A percentile compares a stretch with the other conserved stretches of the same genome.
Conservation (phyloP, 2,113 vertebrate species). For the Bathybates hornii region DNA sequence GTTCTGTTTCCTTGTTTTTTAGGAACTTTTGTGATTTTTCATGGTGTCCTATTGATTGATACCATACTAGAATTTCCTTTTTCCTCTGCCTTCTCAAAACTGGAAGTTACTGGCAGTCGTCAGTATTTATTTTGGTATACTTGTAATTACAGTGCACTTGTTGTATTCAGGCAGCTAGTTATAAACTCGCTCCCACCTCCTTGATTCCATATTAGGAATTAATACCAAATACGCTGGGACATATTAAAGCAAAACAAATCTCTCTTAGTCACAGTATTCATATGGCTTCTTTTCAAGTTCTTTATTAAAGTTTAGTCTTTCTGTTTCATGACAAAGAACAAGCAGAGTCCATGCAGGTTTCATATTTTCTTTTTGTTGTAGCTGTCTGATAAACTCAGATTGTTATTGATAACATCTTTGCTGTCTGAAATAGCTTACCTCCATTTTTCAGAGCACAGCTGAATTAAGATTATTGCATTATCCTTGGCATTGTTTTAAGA, state of each 20-base stretch:
- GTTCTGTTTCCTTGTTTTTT: rapidly evolving
- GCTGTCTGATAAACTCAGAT: neutral
- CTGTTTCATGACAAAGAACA: rapidly evolving
- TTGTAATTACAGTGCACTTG: neutral
- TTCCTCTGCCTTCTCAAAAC: too few relatives aligned
- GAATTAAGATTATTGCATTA: too few relatives aligned
- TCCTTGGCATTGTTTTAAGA: rapidly evolving
- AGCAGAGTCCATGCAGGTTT: rapidly evolving
- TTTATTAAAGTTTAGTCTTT: rapidly evolving
- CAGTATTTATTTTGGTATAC: neutral
- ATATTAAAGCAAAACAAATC: rapidly evolving
- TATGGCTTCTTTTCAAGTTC: neutral
- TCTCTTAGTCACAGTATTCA: rapidly evolving
- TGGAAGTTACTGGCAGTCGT: neutral
- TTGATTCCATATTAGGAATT: rapidly evolving
- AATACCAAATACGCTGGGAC: rapidly evolving
- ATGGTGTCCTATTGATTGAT: neutral
- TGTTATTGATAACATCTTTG: neutral
- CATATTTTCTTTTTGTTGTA: neutral
- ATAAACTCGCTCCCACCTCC: neutral
- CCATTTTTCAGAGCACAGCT: too few relatives aligned
- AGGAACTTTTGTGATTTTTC: too few relatives aligned
- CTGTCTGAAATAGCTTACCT: rapidly evolving
- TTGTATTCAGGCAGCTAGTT: neutral
- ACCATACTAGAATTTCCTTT: neutral